Evolutionary conservation across 2,888 invertebrate genomes (phyloP), one percentile per base, ranked within the genome.

Genomic region (Sphaerophoria rueppellii): DNA sequence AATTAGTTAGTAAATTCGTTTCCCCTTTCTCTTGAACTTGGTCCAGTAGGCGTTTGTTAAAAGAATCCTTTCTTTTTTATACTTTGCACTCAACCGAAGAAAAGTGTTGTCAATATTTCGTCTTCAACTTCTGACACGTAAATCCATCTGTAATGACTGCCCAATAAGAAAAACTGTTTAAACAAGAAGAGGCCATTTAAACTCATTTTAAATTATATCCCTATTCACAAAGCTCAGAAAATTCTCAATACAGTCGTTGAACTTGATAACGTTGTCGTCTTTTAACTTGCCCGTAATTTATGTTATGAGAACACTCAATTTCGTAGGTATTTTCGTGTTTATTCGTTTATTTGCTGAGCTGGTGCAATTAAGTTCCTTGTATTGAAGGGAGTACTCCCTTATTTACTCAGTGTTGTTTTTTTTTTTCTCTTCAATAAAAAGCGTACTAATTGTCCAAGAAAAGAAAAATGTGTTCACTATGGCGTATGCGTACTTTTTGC

Each of bases 401-500:
- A 32, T 55, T 32, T 32, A 55, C 32, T 55, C 32, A 34, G 43
- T 4, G 43, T 43, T 43, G 40, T 43, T 43, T 9, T 43, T 24
- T 2, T 1, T 24, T 24, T 24, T 24, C 2, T 24, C 24, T 24
- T 43, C 4, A 43, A 43, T 43, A 43, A 11, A 43, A 11, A 9
- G 9, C 40, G 11, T 11, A 43, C 11, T 43, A 43, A 43, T 43
- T 43, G 43, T 12, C 43, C 9, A 43, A 43, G 2, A 55, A 4
- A 6, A 43, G 4, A 43, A 43, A 11, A 46, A 16, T 16, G 0
- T 4, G 11, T 60, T 48, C 43, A 55, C 61, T 11, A 35, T 69
- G 76, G 61, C 61, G 61, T 70, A 70, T 61, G 48, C 46, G 70
- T 67, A 60, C 40, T 7, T 43, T 43, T 43, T 43, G 2, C 11